Conservation (phyloP, 2,888 invertebrate genomes). For the Thera obeliscata region DNA sequence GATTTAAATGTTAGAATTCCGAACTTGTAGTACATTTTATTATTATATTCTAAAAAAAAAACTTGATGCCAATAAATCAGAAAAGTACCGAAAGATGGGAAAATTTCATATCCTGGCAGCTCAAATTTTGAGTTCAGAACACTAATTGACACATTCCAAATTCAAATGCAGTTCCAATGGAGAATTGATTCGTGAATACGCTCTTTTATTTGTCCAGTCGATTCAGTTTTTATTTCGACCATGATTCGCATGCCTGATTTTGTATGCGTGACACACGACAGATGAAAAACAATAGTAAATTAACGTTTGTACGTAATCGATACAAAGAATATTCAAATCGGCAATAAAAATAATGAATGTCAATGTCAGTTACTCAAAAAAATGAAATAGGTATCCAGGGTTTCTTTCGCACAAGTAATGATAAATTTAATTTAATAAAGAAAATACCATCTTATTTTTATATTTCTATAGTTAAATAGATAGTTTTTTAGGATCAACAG, state of each 20-base stretch:
- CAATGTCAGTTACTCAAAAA: constrained; percentile 1
- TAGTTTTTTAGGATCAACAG: too few relatives aligned
- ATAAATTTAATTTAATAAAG: too few relatives aligned
- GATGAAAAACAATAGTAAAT: constrained; percentile 38
- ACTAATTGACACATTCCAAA: constrained; percentile 24
- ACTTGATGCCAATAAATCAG: too few relatives aligned
- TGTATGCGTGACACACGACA: constrained; percentile 44
- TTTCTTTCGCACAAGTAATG: not conserved
- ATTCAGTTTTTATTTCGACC: constrained; percentile 35
- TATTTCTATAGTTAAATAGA: too few relatives aligned
- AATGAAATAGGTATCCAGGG: not conserved
- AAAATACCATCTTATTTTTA: too few relatives aligned
- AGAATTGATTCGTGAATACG: constrained; percentile 27
- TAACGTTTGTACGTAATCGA: constrained; percentile 39
- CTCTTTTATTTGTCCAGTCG: constrained; percentile 26
- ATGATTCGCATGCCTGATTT: constrained; percentile 34
- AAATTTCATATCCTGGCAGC: not conserved
- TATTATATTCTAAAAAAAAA: not conserved
- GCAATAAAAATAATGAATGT: constrained; percentile 9
- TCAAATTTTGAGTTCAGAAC: constrained; percentile 11
- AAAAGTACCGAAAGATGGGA: too few relatives aligned
- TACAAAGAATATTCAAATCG: constrained; percentile 31
- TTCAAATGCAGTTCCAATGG: constrained; percentile 23
- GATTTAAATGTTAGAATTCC: not conserved
- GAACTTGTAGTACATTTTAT: not conserved